Evolutionary conservation across 2,113 vertebrate species (phyloP).

Genomic region (Dermatemys mawii): DNA sequence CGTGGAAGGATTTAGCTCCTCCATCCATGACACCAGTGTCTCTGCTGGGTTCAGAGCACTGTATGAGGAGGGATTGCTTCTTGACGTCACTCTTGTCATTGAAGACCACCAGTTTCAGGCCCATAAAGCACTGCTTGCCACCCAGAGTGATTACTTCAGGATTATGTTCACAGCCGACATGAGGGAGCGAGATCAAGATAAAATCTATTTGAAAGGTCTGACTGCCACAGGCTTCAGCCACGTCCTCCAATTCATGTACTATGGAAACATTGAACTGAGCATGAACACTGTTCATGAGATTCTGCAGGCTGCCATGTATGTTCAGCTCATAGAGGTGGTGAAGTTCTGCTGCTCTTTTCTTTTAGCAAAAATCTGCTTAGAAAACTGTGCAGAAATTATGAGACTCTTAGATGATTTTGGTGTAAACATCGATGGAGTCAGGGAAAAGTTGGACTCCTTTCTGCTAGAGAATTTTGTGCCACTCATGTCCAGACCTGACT

Average conservation of each 20-base stretch:
- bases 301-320: constrained; percentile 99
- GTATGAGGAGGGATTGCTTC: constrained; percentile 96
- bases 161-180: constrained; percentile 99
- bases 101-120: constrained; percentile 99
- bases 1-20: constrained; percentile 99
- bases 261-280: constrained; percentile 98
- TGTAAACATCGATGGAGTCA: constrained; percentile 97
- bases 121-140: constrained; percentile 98
- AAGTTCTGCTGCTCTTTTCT: constrained; percentile 99
- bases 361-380: constrained; percentile 97
- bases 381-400: constrained; percentile 99
- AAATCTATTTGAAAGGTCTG: constrained; percentile 98
- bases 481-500: constrained; percentile 96
- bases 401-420: constrained; percentile 98
- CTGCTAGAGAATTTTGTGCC: constrained; percentile 98
- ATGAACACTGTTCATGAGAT: constrained; percentile 99
- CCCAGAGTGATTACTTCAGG: constrained; percentile 99
- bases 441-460: constrained; percentile 96
- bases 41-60: constrained; percentile 98
- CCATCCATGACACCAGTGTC: constrained; percentile 98
- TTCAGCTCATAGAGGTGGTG: constrained; percentile 98
- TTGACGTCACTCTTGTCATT: constrained; percentile 97
- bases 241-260: constrained; percentile 99
- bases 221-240: constrained; percentile 97
- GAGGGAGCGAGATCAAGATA: constrained; percentile 98